Percentiles rank a stretch among this genome's conserved stretches.
phyloP scores from a whole-genome alignment of 2,113 vertebrate genomes.

The Sebastes fasciatus region DNA sequence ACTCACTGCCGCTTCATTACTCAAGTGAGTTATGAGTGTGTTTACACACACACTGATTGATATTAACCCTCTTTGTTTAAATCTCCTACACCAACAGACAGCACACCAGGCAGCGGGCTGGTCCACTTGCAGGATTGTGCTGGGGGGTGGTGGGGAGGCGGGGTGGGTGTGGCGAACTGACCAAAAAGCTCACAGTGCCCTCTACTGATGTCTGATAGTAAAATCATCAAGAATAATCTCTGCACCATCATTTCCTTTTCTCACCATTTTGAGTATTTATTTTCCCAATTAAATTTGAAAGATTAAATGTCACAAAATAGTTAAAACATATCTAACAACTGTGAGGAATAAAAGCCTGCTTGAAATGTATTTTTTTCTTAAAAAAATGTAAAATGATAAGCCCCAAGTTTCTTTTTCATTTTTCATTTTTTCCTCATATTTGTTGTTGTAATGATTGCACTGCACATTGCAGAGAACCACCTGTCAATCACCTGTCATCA shows the following conservation, averaged over 20 bases:
- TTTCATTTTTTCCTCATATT: neutral
- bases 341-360: neutral
- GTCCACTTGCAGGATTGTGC: conserved; percentile 48
- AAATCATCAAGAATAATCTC: conserved; percentile 4
- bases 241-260: neutral
- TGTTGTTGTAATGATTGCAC: neutral
- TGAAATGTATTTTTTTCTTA: neutral
- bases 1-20: conserved; percentile 78
- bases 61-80: conserved; percentile 81
- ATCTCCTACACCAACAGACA: conserved; percentile 68
- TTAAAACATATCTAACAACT: neutral
- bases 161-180: conserved; percentile 23
- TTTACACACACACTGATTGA: conserved; percentile 79
- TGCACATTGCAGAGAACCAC: too few relatives aligned
- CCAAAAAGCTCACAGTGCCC: conserved; percentile 83
- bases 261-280: neutral
- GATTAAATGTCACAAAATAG: neutral
- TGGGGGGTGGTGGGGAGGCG: conserved; percentile 1
- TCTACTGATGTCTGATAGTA: conserved; percentile 73
- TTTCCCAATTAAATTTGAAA: neutral
- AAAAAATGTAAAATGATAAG: neutral
- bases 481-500: too few relatives aligned
- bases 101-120: conserved; percentile 40
- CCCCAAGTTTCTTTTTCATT: neutral
- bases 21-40: conserved; percentile 75